Percentiles rank a stretch among this genome's conserved stretches.
Evolutionary conservation across 2,888 invertebrate species (phyloP).

Genomic region (Ypsolopha sequella): DNA sequence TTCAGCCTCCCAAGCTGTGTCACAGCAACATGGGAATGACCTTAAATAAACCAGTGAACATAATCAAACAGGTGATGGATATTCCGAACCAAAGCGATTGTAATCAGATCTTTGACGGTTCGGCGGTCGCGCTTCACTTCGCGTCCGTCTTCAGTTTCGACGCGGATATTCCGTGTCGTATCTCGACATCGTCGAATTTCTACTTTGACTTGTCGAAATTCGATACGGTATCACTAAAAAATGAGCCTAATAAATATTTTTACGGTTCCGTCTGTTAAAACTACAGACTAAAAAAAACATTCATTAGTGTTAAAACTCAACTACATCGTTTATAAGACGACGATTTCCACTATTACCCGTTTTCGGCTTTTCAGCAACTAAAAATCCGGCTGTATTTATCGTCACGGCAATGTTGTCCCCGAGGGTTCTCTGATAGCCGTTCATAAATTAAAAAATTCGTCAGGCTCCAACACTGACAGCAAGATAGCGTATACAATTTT

Average conservation of each 20-base stretch:
- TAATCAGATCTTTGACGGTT: constrained; percentile 34
- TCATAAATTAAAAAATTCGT: too few species aligned
- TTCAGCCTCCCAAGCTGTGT: too few species aligned
- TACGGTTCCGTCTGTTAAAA: background rate
- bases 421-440: too few species aligned
- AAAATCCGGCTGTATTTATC: too few species aligned
- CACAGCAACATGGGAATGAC: too few species aligned
- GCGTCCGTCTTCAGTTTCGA: constrained; percentile 9
- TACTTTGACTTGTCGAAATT: constrained; percentile 21
- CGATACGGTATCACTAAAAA: background rate
- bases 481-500: too few species aligned
- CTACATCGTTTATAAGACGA: too few species aligned
- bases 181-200: background rate
- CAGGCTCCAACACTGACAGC: too few species aligned
- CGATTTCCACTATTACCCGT: background rate
- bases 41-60: too few species aligned
- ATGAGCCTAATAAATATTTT: too few species aligned
- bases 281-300: background rate
- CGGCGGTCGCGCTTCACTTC: constrained; percentile 21
- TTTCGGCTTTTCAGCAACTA: background rate
- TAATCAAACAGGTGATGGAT: too few species aligned
- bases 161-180: background rate
- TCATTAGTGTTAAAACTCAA: background rate
- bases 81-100: constrained; percentile 6
- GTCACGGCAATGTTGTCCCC: too few species aligned